Percentiles rank a stretch among this genome's conserved stretches.
phyloP scores from a whole-genome alignment of 2,797 vertebrate genomes.

The Cryptoblepharus egeriae region DNA sequence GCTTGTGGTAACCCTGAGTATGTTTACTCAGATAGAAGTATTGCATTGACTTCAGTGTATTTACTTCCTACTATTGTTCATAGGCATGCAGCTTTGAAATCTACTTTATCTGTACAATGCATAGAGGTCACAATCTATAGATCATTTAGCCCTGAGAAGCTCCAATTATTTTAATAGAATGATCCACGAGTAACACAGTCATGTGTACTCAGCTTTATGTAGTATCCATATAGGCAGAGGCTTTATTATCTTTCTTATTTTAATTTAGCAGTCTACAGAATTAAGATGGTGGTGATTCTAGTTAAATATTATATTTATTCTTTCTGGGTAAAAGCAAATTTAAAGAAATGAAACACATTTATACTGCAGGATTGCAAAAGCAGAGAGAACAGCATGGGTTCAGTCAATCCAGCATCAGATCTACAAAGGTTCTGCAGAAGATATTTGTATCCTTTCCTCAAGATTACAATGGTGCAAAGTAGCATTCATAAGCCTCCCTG shows the following conservation, averaged over 20 bases:
- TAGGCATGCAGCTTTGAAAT: background rate
- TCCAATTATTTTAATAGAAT: background rate
- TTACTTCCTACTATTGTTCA: background rate
- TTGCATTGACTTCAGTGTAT: background rate
- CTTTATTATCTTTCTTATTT: no score
- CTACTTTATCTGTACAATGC: background rate
- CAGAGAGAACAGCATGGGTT: background rate
- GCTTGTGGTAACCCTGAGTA: background rate
- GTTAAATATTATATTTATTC: background rate
- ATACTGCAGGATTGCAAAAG: background rate
- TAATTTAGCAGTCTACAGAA: background rate
- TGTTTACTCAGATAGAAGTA: background rate
- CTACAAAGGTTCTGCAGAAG: background rate
- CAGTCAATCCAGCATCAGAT: background rate
- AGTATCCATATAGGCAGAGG: background rate
- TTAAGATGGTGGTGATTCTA: background rate
- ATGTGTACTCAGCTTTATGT: background rate
- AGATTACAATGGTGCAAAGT: slow-evolving; percentile 32
- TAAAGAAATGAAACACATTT: background rate
- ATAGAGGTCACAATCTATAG: background rate
- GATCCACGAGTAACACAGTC: background rate
- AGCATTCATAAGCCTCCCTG: slow-evolving; percentile 53
- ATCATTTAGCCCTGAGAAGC: background rate
- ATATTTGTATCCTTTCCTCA: background rate
- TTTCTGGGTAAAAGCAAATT: background rate